Conservation (phyloP, 2,888 invertebrate genomes). For the Dromius quadrimaculatus region DNA sequence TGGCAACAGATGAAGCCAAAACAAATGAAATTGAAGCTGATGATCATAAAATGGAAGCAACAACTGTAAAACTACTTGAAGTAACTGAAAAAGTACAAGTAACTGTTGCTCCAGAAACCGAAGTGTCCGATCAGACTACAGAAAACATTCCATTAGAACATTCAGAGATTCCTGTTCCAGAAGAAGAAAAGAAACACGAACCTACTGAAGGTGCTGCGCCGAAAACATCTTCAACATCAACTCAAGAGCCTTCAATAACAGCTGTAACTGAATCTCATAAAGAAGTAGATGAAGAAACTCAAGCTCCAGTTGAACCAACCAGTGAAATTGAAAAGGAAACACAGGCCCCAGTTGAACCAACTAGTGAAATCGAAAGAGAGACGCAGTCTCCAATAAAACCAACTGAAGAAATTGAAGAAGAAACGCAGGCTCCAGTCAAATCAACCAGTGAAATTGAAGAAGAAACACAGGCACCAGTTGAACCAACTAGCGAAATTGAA, state of each 20-base stretch:
- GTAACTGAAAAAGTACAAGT: not conserved
- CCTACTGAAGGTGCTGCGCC: conserved; percentile 6
- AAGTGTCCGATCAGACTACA: conserved; percentile 13
- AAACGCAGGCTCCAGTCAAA: conserved; percentile 15
- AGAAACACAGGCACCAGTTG: conserved; percentile 1
- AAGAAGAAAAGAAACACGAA: conserved; percentile 8
- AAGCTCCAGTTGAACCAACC: too few species aligned
- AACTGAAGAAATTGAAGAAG: conserved; percentile 53
- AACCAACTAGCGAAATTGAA: too few species aligned
- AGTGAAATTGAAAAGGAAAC: too few species aligned
- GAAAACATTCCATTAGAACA: conserved; percentile 4
- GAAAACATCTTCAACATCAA: not conserved
- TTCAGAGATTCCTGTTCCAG: not conserved
- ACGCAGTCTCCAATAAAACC: conserved; percentile 51
- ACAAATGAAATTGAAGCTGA: conserved; percentile 45
- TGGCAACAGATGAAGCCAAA: conserved; percentile 45
- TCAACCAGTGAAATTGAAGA: conserved; percentile 7
- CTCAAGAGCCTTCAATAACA: too few species aligned
- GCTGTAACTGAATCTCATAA: not conserved
- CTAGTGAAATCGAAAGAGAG: too few species aligned
- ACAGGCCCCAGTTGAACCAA: too few species aligned
- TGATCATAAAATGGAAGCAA: conserved; percentile 44
- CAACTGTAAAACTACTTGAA: conserved; percentile 5
- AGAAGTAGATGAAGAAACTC: conserved; percentile 52
- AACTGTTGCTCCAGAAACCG: conserved; percentile 11